These are phyloP conservation scores for Leiothrix lutea DNA, from an alignment of 2,113 vertebrate species.

Conservation along the genomic window DNA sequence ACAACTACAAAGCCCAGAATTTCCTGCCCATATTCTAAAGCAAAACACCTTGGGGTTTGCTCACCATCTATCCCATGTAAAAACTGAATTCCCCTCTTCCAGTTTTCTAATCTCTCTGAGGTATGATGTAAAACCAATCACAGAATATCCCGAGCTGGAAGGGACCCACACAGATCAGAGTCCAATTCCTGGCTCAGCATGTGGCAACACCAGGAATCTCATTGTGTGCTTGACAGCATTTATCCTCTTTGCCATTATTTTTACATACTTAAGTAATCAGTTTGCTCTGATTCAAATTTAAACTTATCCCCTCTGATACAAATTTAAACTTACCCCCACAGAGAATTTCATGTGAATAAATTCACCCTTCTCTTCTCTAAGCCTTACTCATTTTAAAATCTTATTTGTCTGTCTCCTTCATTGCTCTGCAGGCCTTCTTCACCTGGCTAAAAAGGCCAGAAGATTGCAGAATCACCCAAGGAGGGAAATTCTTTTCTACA, in stretches of 20 bases:
- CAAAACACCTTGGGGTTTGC: not conserved
- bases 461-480: not conserved
- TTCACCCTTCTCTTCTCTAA: not conserved
- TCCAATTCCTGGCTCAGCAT: not conserved
- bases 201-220: not conserved
- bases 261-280: not conserved
- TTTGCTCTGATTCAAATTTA: not conserved
- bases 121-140: not conserved
- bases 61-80: not conserved
- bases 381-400: not conserved
- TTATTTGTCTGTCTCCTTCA: not conserved
- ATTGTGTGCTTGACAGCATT: not conserved
- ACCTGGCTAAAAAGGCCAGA: not conserved
- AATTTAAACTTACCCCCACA: not conserved
- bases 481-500: not conserved
- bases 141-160: accelerated
- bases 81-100: not conserved
- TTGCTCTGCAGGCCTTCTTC: not conserved
- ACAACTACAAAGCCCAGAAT: not conserved
- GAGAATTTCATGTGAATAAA: not conserved
- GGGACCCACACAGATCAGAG: not conserved
- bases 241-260: not conserved
- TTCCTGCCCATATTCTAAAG: not conserved
- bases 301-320: not conserved
- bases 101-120: not conserved